Base-by-base conservation (phyloP, 1,140 invertebrate genomes). In the Microplitis mediator region DNA sequence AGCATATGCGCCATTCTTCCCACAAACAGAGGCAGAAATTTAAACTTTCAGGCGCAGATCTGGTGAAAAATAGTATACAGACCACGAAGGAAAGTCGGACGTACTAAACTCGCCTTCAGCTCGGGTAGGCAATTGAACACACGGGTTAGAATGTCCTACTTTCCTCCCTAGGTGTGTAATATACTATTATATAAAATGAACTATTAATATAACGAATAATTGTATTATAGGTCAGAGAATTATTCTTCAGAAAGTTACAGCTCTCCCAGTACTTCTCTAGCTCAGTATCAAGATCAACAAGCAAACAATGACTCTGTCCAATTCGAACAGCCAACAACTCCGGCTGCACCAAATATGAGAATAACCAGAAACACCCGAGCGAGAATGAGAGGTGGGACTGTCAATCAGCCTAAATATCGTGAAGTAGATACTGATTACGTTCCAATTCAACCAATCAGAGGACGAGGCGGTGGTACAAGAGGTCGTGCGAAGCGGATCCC, bases 301-400 rank as follows among this genome's bases (percentile, higher is more conserved):
- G 6, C 50, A 4, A 63, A 66, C 1, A 80, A 76, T 16, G 79
- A 77, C 66, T 75, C 81, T 14, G 51, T 71, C 1, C 82, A 82
- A 58, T 88, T 87, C 74, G 88, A 89, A 56, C 85, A 86, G 50
- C 87, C 88, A 58, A 78, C 84, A 75, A 88, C 87, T 13, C 87
- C 88, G 11, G 80, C 82, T 4, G 79, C 84, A 31, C 77, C 85
- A 23, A 88, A 88, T 60, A 88, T 88, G 82, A 82, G 88, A 73
- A 88, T 89, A 4, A 89, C 88, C 5, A 81, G 88, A 14, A 87
- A 87, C 60, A 86, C 84, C 9, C 80, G 86, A 70, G 86, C 88
- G 23, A 80, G 88, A 71, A 79, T 89, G 71, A 78, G 87, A 63
- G 86, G 86, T 60, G 83, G 85, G 0, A 71, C 80, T 6, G 77